A percentile compares a stretch with the other conserved stretches of the same genome.
phyloP scores from a whole-genome alignment of 1,140 invertebrate genomes.

The Leucophenga varia region DNA sequence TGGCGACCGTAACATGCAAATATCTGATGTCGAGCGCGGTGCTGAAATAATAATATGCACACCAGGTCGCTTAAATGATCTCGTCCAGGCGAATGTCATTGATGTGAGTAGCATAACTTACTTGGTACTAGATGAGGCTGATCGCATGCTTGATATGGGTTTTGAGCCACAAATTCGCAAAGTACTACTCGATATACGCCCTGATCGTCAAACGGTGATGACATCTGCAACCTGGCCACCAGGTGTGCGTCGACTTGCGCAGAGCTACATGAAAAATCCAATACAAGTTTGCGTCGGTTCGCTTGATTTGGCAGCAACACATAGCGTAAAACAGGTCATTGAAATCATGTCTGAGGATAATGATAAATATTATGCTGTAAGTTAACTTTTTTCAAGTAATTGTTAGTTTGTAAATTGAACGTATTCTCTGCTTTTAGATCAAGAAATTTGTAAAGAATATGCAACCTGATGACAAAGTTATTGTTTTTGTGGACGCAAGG shows the following conservation, averaged over 20 bases:
- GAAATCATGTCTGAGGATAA: constrained; percentile 72
- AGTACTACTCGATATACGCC: constrained; percentile 73
- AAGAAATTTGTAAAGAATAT: constrained; percentile 58
- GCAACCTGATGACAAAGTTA: constrained; percentile 74
- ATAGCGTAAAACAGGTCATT: constrained; percentile 78
- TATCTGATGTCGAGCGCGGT: constrained; percentile 68
- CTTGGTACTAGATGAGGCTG: constrained; percentile 90
- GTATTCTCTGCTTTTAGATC: constrained; percentile 62
- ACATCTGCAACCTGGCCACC: constrained; percentile 87
- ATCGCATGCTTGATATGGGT: constrained; percentile 80
- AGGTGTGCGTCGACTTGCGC: constrained; percentile 77
- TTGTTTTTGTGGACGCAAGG: constrained; percentile 85
- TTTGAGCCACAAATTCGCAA: constrained; percentile 87
- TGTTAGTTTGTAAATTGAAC: constrained; percentile 47
- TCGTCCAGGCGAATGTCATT: constrained; percentile 66
- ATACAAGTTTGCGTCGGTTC: constrained; percentile 87
- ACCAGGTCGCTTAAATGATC: constrained; percentile 84
- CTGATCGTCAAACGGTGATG: constrained; percentile 84
- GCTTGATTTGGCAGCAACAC: constrained; percentile 80
- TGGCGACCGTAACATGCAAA: constrained; percentile 74
- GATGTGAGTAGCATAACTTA: constrained; percentile 78
- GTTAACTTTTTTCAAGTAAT: constrained; percentile 13
- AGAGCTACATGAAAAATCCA: constrained; percentile 83
- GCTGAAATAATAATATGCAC: constrained; percentile 89
- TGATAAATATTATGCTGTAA: constrained; percentile 67